phyloP scores from a whole-genome alignment of 2,113 vertebrate species.

The Micromys minutus region DNA sequence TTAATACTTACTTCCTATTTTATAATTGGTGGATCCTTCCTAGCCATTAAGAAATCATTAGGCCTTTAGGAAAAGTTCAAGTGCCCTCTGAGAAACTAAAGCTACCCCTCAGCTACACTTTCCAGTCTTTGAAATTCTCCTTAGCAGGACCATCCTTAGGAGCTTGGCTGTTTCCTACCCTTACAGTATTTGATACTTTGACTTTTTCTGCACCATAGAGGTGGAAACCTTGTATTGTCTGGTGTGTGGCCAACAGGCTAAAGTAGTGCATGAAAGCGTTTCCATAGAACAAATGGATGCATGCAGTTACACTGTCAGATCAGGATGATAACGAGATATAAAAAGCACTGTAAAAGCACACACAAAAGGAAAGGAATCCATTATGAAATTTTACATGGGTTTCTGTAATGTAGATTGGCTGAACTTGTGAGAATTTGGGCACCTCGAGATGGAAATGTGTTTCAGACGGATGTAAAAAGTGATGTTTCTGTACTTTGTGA shows the following conservation, averaged over 20 bases:
- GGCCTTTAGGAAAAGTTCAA: neutral
- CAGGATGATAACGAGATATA: neutral
- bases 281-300: neutral
- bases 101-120: too few relatives aligned
- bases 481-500: neutral
- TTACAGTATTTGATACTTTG: neutral
- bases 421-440: neutral
- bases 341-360: neutral
- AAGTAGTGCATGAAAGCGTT: neutral
- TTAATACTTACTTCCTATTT: slow-evolving; percentile 42
- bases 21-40: neutral
- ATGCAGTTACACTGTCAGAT: neutral
- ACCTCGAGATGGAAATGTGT: neutral
- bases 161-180: rapidly evolving
- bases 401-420: neutral
- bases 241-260: neutral
- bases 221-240: neutral
- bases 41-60: slow-evolving; percentile 3
- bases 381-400: neutral
- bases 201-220: neutral
- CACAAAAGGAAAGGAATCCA: neutral
- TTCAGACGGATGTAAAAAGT: neutral
- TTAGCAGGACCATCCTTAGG: too few relatives aligned
- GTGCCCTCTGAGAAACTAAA: neutral
- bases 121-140: neutral